Base-by-base conservation (phyloP, 2,797 vertebrate species). In the Xenopus petersii region DNA sequence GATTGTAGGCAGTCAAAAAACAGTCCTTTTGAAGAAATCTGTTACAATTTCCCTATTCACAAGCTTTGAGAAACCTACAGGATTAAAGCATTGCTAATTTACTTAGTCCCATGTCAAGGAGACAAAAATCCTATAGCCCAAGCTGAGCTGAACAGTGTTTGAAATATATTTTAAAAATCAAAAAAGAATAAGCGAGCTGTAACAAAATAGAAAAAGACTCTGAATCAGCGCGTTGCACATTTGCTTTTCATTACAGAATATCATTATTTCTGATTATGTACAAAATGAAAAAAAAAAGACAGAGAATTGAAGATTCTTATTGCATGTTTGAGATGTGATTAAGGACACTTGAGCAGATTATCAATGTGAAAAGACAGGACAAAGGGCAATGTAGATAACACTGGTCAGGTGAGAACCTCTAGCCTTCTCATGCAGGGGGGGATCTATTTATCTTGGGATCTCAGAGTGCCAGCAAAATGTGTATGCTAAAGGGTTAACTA, bases 271-370 rank as follows among this genome's bases (percentile, higher is more conserved):
- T 58, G 15, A 58, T 12, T 5, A 67, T 17, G 26, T 0, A 17
- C 13, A 21, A 49, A 61, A 13, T 55, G 56, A 9, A 64, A 56
- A 73, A 62, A 30, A 30, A 30, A 30, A 56, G n/a, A 17, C 51
- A 51, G 64, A 66, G 73, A 78, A 56, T 55, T 48, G 10, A 65
- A 64, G 73, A 74, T 79, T 69, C 54, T 59, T 51, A 67, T 55
- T 68, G 65, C 65, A 67, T 47, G 64, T 68, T 30, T 68, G 66
- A 69, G 47, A 54, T 68, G 76, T 64, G 59, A 74, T 79, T 79
- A 79, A 79, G 71, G 49, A 67, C 71, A 64, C 76, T 79, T 62
- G 60, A 51, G 70, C 62, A 72, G 69, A 71, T 71, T 76, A 71
- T 67, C 59, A 36, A 73, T 30, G 61, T 77, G 64, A 62, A 78